Evolutionary conservation across 1,140 invertebrate species (phyloP).

Genomic region (Ceratina calcarata): DNA sequence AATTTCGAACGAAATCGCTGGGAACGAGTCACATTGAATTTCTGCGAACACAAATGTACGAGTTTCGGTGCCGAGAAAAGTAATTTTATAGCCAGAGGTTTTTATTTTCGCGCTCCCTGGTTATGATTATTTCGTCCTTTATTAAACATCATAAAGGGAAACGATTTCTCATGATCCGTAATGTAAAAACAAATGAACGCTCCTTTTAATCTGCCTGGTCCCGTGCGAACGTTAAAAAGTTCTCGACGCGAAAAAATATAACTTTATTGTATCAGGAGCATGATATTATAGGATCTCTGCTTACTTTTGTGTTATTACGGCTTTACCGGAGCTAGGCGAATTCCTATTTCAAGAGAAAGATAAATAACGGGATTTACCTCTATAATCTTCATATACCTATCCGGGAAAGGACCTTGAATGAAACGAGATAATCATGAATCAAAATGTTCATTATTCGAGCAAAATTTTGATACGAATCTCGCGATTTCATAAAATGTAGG

Average conservation of each 20-base stretch:
- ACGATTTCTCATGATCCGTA: not conserved
- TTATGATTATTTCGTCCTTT: constrained; percentile 25
- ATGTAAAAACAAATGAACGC: not conserved
- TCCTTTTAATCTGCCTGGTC: not conserved
- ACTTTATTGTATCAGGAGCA: not conserved
- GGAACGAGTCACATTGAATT: not conserved
- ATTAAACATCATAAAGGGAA: not conserved
- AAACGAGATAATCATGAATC: not conserved
- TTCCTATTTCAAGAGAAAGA: not conserved
- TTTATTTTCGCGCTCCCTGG: constrained; percentile 6
- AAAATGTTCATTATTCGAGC: too few species aligned
- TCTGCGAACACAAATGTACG: not conserved
- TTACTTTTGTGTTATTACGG: not conserved
- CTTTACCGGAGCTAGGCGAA: not conserved
- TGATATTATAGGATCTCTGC: not conserved
- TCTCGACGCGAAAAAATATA: not conserved
- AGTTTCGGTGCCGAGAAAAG: not conserved
- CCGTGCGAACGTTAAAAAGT: not conserved
- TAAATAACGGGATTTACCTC: not conserved
- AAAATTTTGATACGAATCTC: too few species aligned
- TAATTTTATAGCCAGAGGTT: not conserved
- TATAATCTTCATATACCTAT: not conserved
- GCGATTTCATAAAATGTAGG: too few species aligned
- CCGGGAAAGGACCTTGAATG: not conserved
- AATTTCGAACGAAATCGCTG: not conserved